Conservation (phyloP, 1,140 invertebrate species). For the Heliconius eleuchia region DNA sequence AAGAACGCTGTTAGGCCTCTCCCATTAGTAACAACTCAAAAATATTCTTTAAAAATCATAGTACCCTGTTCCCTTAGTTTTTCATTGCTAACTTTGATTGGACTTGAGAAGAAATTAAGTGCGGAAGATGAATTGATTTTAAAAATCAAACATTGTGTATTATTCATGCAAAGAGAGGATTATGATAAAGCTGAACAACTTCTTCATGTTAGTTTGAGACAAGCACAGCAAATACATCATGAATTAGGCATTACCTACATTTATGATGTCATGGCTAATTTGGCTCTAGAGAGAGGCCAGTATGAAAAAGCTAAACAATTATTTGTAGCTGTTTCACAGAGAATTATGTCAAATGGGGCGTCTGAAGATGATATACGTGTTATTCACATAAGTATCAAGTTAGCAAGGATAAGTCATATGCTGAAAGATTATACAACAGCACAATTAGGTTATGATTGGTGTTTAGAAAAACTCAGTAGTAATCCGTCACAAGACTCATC, state of each 20-base stretch:
- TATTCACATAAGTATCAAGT: slow-evolving; percentile 85
- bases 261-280: slow-evolving; percentile 95
- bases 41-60: slow-evolving; percentile 27
- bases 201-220: slow-evolving; percentile 89
- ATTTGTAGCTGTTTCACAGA: slow-evolving; percentile 90
- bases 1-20: slow-evolving; percentile 28
- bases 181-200: slow-evolving; percentile 91
- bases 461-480: slow-evolving; percentile 85
- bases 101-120: slow-evolving; percentile 79
- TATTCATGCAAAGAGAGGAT: slow-evolving; percentile 88
- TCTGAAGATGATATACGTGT: slow-evolving; percentile 88
- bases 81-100: slow-evolving; percentile 71
- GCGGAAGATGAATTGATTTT: slow-evolving; percentile 86
- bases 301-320: slow-evolving; percentile 92
- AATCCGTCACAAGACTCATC: slow-evolving; percentile 78
- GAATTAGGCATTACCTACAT: slow-evolving; percentile 91
- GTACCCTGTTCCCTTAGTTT: slow-evolving; percentile 63
- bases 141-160: slow-evolving; percentile 88
- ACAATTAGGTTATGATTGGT: slow-evolving; percentile 88
- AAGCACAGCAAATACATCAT: slow-evolving; percentile 90
- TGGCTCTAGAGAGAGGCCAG: slow-evolving; percentile 89
- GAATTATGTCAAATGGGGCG: slow-evolving; percentile 86
- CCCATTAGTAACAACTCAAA: not conserved
- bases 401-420: slow-evolving; percentile 87
- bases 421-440: slow-evolving; percentile 85